Evolutionary conservation across 2,113 vertebrate species (phyloP), one percentile per base, ranked within the genome.

Genomic region (Trogon melanurus): DNA sequence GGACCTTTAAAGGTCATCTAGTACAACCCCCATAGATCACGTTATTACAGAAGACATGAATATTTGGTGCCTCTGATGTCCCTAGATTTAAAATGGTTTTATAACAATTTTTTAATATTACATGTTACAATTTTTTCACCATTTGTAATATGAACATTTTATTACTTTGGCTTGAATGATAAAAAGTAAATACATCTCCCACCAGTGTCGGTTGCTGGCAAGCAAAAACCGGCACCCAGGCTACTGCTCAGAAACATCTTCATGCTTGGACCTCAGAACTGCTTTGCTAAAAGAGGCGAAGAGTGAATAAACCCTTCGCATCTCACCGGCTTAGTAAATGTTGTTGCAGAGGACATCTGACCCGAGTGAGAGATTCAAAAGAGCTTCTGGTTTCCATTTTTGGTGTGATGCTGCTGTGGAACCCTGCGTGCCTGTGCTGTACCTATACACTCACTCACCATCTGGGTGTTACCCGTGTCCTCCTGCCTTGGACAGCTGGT

Each of bases 401-500:
- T 41, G 47, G 7, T 45, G 53, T 17, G 57, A 48, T 38, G 26
- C 38, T 79, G 16, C 65, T 48, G 30, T 57, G 54, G 51, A 51
- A 23, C 41, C 30, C 25, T 27, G 9, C 0, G 0, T 19, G 50
- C 21, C 72, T 22, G 0, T 79, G 30, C 56, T 3, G 0, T 50
- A 12, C 10, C 15, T 2, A 0, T 71, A 0, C 38, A 41, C 22
- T 71, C 51, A 8, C 45, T 89, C 41, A 29, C 29, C 1, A 0
- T 26, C 32, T 58, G 64, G 20, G 30, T 2, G 2, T 54, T 78
- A 11, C 45, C 3, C 0, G 19, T 41, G 38, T 10, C 34, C 65
- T 10, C 34, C 65, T 69, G 87, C 54, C 65, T 45, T 61, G 70
- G 10, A 25, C 1, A 11, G 14, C 47, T 67, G 58, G 8, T 64